These are phyloP conservation scores for Pelecanoides urinatrix DNA, from an alignment of 2,113 vertebrate species.

Conservation along the genomic window DNA sequence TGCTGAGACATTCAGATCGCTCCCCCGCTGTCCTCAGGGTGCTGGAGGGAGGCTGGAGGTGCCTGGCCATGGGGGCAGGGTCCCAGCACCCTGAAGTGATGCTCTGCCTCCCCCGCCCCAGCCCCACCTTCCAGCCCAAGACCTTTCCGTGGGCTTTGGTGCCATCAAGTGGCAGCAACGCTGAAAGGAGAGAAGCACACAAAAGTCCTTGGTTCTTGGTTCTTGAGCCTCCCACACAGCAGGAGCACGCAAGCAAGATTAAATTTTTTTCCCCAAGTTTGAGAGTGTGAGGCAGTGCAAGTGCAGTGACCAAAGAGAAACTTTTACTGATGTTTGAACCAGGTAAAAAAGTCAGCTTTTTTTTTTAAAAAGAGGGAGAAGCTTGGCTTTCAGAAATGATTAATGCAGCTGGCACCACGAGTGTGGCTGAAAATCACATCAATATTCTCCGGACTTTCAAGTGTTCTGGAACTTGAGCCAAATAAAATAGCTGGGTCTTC, in stretches of 20 bases:
- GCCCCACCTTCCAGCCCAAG: neutral
- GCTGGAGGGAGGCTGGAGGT: neutral
- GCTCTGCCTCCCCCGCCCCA: neutral
- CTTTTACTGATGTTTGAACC: neutral
- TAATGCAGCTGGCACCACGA: neutral
- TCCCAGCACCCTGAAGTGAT: neutral
- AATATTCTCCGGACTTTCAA: neutral
- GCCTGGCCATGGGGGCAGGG: neutral
- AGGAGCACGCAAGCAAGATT: fast-evolving
- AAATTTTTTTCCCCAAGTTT: neutral
- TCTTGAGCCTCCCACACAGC: fast-evolving
- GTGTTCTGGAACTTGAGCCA: neutral
- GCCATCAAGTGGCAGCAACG: constrained; percentile 52
- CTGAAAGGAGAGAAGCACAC: neutral
- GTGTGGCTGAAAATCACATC: neutral
- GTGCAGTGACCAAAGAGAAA: neutral
- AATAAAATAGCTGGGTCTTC: neutral
- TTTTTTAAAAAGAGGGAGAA: neutral
- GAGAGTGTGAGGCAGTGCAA: neutral
- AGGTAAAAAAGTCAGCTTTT: neutral
- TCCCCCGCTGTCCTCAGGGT: neutral
- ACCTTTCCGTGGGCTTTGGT: constrained; percentile 29
- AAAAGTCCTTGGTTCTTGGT: neutral
- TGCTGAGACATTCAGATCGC: neutral
- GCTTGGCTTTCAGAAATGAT: neutral